These are phyloP conservation scores for Drosophila pullipes DNA, from an alignment of 2,888 invertebrate genomes.

Conservation along the genomic window DNA sequence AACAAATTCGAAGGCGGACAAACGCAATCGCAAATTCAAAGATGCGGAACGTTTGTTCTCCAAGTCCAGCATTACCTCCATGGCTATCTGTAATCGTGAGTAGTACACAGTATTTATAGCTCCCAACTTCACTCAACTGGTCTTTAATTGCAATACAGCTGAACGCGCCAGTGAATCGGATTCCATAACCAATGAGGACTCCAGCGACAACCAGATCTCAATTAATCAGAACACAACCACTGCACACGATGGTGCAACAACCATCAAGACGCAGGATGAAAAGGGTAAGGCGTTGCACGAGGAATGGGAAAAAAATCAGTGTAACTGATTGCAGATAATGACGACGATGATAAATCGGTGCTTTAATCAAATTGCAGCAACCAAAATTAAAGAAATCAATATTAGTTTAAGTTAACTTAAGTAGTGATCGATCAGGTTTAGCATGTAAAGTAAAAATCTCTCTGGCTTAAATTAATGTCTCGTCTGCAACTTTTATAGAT, in stretches of 20 bases:
- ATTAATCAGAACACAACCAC: slow-evolving; percentile 85
- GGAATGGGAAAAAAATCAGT: slow-evolving; percentile 4
- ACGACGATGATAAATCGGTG: neutral
- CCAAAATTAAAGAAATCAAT: neutral
- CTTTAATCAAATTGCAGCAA: slow-evolving; percentile 1
- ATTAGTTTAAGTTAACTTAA: slow-evolving; percentile 27
- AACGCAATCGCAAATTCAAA: slow-evolving; percentile 98
- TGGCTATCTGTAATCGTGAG: slow-evolving; percentile 94
- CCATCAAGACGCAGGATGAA: slow-evolving; percentile 84
- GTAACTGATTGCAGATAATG: slow-evolving; percentile 13
- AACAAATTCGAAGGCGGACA: slow-evolving; percentile 97
- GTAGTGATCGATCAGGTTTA: slow-evolving; percentile 20
- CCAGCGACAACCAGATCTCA: slow-evolving; percentile 89
- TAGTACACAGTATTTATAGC: slow-evolving; percentile 39
- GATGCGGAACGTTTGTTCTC: slow-evolving; percentile 98
- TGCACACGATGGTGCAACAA: slow-evolving; percentile 83
- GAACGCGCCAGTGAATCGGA: slow-evolving; percentile 95
- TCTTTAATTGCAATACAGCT: slow-evolving; percentile 86
- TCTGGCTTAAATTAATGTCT: neutral
- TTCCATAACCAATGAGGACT: slow-evolving; percentile 92
- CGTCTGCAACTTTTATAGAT: slow-evolving; percentile 34
- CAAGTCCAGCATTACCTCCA: slow-evolving; percentile 98
- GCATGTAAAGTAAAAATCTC: neutral
- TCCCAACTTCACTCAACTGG: neutral
- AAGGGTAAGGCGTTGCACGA: slow-evolving; percentile 74